These are phyloP conservation scores for Lathamus discolor DNA, from an alignment of 2,113 vertebrate genomes.

Conservation along the genomic window DNA sequence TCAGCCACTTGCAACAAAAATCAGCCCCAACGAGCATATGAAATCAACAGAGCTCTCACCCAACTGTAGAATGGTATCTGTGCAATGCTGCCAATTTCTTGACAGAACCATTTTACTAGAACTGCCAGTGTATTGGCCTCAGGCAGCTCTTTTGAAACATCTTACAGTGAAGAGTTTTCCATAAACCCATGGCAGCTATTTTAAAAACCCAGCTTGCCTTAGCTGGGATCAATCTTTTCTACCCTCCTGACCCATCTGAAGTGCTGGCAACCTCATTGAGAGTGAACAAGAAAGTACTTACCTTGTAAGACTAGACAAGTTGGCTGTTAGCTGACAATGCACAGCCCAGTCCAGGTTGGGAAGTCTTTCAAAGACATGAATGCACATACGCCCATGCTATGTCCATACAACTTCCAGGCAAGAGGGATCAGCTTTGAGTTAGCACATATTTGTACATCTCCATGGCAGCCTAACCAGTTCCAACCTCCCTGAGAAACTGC, in stretches of 20 bases:
- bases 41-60: background rate
- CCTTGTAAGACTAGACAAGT: background rate
- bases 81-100: background rate
- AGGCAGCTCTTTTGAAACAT: background rate
- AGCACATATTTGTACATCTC: background rate
- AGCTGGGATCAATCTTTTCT: background rate
- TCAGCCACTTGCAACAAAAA: background rate
- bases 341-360: background rate
- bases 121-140: background rate
- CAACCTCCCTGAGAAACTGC: background rate
- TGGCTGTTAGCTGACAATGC: background rate
- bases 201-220: background rate
- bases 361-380: background rate
- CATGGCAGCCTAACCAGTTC: background rate
- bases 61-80: background rate
- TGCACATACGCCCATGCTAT: background rate
- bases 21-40: background rate
- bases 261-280: background rate
- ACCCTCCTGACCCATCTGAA: background rate
- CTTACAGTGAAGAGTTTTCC: background rate
- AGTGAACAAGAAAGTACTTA: background rate
- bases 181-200: background rate
- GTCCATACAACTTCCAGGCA: background rate
- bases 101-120: background rate
- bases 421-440: background rate